Evolutionary conservation across 2,888 invertebrate species (phyloP), one percentile per base, ranked within the genome.

Genomic region (Alsophila aescularia): DNA sequence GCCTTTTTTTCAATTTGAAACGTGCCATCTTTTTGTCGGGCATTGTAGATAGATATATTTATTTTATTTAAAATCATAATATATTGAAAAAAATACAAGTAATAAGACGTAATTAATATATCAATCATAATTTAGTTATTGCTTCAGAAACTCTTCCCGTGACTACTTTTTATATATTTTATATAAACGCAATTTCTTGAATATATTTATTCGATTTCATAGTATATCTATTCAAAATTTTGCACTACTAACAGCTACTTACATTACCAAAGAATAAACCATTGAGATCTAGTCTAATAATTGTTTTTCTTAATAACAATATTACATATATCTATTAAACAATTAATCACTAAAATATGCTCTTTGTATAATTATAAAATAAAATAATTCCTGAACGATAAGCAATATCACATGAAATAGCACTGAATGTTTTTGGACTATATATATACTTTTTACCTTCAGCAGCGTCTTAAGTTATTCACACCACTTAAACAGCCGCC

Each of bases 401-500:
- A 51, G 47, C 47, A 34, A 43, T 24, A 24, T 48, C 43, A 43
- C 48, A 47, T 44, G 29, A 34, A 53, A 53, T 53, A 53, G 52
- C 52, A 47, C 52, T 41, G 31, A 52, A 41, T n/a, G 44, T 27
- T 45, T 40, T 31, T 24, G 2, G n/a, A n/a, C 9, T n/a, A 29
- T 34, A 16, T 18, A 2, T 48, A 2, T 49, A 24, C 7, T 7
- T 7, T 24, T 24, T 7, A 24, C 24, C 8, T 24, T 7, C 24
- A 7, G 24, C 8, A 24, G 24, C 1, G 24, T 24, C n/a, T n/a
- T n/a, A n/a, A n/a, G n/a, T n/a, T n/a, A n/a, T n/a, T n/a, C n/a
- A n/a, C n/a, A n/a, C n/a, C n/a, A n/a, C n/a, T n/a, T n/a, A n/a
- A n/a, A n/a, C n/a, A n/a, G n/a, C n/a, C n/a, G n/a, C n/a, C n/a